Evolutionary conservation across 37 sponge, comb jelly and placozoan genomes (phyloP), one percentile per base, ranked within the genome.

Genomic region (Hexactinellida sp.): DNA sequence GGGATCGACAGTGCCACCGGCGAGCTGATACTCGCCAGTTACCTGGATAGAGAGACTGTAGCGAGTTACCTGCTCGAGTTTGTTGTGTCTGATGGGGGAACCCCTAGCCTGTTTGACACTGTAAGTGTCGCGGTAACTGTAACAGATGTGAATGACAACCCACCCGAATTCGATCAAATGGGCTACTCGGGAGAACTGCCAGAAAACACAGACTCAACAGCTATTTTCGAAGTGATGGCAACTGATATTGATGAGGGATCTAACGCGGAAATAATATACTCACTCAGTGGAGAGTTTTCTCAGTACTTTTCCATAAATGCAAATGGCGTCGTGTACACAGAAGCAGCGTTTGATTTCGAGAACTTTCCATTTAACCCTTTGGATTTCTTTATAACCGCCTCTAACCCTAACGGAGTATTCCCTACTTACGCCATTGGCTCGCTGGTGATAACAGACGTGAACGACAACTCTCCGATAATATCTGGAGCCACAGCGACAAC

Each of bases 101-200:
- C 23, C 0, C 85, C 83, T 38, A 71, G 63, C 63, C 24, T 76
- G 10, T 83, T 51, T 9, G 86, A 54, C 35, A 39, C 37, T 16
- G 54, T 85, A 0, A 55, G 10, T 37, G 85, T 89, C 28, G 37
- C 38, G 0, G 54, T 89, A 21, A 38, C 54, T 19, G 82, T 87
- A 21, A 82, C 87, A 7, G 87, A 89, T 82, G 86, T 89, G 30
- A 89, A 89, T 55, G 90, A 89, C 84, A 86, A 83, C 55, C 37
- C 24, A 0, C 90, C 90, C 19, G 85, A 25, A 0, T 85, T 89
- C 71, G 38, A 0, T 3, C 28, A 63, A 25, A 23, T 21, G 3
- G 13, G 25, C 34, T 63, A 63, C 76, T 63, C 76, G 34, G 13
- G 3, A 7, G 76, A 32, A 63, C 3, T 63, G 19, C 32, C 21